A percentile compares a stretch with the other conserved stretches of the same genome.
Evolutionary conservation across 2,113 vertebrate genomes (phyloP).

Genomic region (Epinephelus cyanopodus): DNA sequence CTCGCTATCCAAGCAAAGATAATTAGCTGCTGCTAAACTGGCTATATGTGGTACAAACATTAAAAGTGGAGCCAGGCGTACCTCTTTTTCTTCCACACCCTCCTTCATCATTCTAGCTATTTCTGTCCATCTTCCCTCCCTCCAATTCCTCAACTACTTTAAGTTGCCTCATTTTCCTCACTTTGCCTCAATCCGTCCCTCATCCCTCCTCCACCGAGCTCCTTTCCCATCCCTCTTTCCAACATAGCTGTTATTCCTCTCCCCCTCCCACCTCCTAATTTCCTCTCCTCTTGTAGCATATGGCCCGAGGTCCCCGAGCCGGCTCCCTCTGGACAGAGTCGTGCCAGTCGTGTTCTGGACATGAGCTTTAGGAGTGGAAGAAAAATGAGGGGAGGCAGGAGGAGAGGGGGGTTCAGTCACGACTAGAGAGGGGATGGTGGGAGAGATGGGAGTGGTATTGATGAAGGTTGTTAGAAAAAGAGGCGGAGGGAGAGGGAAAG

Average conservation of each 20-base stretch:
- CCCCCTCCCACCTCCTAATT: background rate
- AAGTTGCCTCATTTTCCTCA: background rate
- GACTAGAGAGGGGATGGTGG: constrained; percentile 1
- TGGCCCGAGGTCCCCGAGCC: constrained; percentile 25
- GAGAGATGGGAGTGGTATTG: background rate
- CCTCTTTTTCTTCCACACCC: too few relatives aligned
- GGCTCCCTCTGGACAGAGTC: constrained; percentile 35
- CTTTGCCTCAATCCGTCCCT: background rate
- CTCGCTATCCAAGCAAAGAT: background rate
- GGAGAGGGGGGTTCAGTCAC: constrained; percentile 36
- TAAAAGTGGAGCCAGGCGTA: background rate
- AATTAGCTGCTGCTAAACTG: too few relatives aligned
- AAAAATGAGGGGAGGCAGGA: constrained; percentile 8
- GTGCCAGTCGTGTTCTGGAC: constrained; percentile 43
- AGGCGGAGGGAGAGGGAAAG: background rate
- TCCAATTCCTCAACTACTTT: too few relatives aligned
- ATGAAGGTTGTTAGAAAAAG: background rate
- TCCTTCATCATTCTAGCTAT: too few relatives aligned
- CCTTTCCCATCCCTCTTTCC: background rate
- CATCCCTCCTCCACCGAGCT: background rate
- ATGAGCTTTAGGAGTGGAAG: constrained; percentile 4
- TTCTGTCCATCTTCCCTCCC: background rate
- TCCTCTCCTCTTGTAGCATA: constrained; percentile 31
- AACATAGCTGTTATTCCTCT: background rate
- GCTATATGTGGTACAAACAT: too few relatives aligned